Percentiles rank a stretch among this genome's conserved stretches.
These are phyloP conservation scores for Burhinus bistriatus DNA, from an alignment of 2,113 vertebrate species.

Conservation along the genomic window DNA sequence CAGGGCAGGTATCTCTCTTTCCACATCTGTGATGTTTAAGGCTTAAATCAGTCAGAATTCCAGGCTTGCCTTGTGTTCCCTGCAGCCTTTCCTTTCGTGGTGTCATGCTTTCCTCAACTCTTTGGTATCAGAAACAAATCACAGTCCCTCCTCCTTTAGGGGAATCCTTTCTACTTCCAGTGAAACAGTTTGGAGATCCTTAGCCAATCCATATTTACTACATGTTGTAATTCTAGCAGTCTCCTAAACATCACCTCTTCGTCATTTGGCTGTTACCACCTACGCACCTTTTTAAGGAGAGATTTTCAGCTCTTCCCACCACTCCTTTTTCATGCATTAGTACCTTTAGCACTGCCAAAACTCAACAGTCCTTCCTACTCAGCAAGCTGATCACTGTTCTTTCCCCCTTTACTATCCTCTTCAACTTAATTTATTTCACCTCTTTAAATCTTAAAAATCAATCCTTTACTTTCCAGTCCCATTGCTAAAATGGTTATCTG, in stretches of 20 bases:
- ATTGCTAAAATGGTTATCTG: neutral
- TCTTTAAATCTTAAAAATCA: neutral
- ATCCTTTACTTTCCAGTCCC: neutral
- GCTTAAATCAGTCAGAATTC: rapidly evolving
- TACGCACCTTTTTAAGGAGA: neutral
- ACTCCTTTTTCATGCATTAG: neutral
- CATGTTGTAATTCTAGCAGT: neutral
- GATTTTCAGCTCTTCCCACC: neutral
- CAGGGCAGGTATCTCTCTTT: neutral
- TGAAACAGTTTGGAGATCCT: neutral
- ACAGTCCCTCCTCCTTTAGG: neutral
- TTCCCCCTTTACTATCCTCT: neutral
- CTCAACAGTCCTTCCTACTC: neutral
- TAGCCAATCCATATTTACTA: neutral
- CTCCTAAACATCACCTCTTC: neutral
- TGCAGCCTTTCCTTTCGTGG: neutral
- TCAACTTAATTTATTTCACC: neutral
- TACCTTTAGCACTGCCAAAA: neutral
- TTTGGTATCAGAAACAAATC: neutral
- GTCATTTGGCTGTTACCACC: neutral
- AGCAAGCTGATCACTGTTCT: neutral
- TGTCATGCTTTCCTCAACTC: rapidly evolving
- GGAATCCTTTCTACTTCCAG: neutral
- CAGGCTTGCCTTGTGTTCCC: neutral
- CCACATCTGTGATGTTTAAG: neutral